phyloP scores from a whole-genome alignment of 2,113 vertebrate species.

The Dromas ardeola region DNA sequence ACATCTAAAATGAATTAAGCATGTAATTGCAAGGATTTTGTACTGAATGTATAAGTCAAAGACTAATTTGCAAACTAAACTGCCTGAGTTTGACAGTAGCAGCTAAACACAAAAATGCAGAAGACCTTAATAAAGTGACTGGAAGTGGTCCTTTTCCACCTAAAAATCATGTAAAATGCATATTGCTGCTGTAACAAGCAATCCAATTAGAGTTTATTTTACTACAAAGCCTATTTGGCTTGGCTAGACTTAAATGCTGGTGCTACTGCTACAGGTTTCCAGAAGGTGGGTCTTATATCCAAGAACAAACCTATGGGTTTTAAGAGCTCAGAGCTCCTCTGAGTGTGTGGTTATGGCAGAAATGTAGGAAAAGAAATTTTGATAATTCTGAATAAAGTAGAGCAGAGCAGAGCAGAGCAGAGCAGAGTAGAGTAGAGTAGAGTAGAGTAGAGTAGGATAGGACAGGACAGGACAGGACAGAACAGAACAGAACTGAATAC shows the following conservation, averaged over 20 bases:
- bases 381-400: background rate
- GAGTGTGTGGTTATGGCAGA: background rate
- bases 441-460: background rate
- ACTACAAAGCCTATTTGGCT: background rate
- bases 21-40: background rate
- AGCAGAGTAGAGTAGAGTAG: too few species aligned
- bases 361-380: background rate
- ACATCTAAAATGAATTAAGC: background rate
- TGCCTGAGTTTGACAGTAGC: background rate
- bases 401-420: background rate
- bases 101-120: background rate
- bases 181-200: background rate
- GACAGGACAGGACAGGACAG: background rate
- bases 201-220: background rate
- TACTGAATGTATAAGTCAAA: background rate
- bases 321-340: background rate
- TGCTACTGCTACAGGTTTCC: background rate
- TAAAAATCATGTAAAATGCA: background rate
- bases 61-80: background rate
- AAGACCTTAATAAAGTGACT: background rate
- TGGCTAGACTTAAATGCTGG: background rate
- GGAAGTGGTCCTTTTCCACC: background rate
- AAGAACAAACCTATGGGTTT: background rate
- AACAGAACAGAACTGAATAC: background rate
- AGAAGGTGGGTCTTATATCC: background rate